A percentile compares a stretch with the other conserved stretches of the same genome.
Evolutionary conservation across 2,888 invertebrate species (phyloP).

Genomic region (Dorcus hopei): DNA sequence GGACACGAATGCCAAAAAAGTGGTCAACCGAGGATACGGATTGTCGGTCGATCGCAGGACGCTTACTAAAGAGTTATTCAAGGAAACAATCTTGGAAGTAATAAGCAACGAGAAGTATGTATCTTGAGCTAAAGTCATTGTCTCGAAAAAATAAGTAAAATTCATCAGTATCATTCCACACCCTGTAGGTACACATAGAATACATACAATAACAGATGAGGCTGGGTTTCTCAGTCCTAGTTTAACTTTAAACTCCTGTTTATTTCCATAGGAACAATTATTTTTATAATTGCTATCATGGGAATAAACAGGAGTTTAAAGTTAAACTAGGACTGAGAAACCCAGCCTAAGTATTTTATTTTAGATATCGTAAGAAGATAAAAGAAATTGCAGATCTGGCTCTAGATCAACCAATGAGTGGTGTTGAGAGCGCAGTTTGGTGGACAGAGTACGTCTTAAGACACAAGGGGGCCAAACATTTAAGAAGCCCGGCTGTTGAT

Average conservation of each 20-base stretch:
- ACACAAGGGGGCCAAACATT: conserved; percentile 23
- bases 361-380: conserved; percentile 12
- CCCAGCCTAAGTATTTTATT: background rate
- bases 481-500: conserved; percentile 22
- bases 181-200: too few relatives aligned
- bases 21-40: conserved; percentile 14
- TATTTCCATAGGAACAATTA: too few relatives aligned
- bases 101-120: conserved; percentile 21
- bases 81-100: conserved; percentile 20
- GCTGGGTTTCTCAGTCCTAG: too few relatives aligned
- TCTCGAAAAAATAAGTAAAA: too few relatives aligned
- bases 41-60: conserved; percentile 12
- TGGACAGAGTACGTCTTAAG: conserved; percentile 25
- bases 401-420: conserved; percentile 17
- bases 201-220: too few relatives aligned
- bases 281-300: too few relatives aligned
- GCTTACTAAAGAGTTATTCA: conserved; percentile 15
- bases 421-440: conserved; percentile 23
- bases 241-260: too few relatives aligned
- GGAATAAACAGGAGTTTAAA: too few relatives aligned
- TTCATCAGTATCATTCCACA: too few relatives aligned
- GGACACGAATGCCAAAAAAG: conserved; percentile 21
- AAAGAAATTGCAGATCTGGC: conserved; percentile 7
- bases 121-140: too few relatives aligned
- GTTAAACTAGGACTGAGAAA: too few relatives aligned